Base-by-base conservation (phyloP, 1,140 invertebrate species). In the Riptortus pedestris region DNA sequence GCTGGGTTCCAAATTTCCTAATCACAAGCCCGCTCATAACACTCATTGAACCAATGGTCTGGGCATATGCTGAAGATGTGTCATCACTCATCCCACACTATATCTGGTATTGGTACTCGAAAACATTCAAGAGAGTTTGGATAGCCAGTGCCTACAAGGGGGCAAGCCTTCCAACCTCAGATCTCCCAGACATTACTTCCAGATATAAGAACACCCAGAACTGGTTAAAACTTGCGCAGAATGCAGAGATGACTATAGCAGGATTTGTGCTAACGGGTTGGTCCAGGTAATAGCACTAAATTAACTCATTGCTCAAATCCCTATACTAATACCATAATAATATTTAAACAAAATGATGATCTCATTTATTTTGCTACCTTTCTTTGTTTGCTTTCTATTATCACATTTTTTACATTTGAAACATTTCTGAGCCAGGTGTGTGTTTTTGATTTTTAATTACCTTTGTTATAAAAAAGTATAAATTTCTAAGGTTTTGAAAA, bases 61-160 rank as follows among this genome's bases (percentile, higher is more conserved):
- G 77, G 75, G 68, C 59, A 18, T 70, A 68, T 63, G 62, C 63
- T 14, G 26, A 43, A 2, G 51, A 58, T 12, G 62, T 69, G 5
- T 29, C 48, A 14, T n/a, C 26, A 11, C 58, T 63, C 11, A 12
- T 67, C 4, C 43, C 59, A 7, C 29, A 45, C 2, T 28, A 45
- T 16, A 47, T 63, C 1, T 67, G 64, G 64, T 52, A 26, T 18
- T 47, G 61, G 61, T 62, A 62, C 27, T 27, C 26, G 14, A 51
- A 48, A 31, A 52, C 26, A 5, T 63, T 63, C 51, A 63, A 57
- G 18, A 63, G 62, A 43, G 73, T 85, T 26, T 86, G 84, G 84
- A 75, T 78, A 5, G 83, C 83, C 1, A 79, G 77, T 67, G 81
- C 84, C 9, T 86, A 80, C 70, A 85, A 86, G 74, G 83, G 77